A percentile compares a stretch with the other conserved stretches of the same genome.
Conservation (phyloP, 2,113 vertebrate species). For the Corythaixoides concolor region DNA sequence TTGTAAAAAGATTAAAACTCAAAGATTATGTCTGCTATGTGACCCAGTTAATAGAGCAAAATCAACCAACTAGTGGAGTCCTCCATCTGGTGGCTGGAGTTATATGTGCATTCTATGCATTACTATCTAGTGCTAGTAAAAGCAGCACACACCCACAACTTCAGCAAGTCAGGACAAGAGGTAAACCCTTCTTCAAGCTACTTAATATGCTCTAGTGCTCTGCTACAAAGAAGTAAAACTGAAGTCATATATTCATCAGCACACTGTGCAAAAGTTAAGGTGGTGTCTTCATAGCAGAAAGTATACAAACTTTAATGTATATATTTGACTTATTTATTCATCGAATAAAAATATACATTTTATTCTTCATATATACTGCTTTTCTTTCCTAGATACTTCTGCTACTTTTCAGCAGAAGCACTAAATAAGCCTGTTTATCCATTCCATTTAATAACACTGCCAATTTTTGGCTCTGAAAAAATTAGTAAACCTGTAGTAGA, state of each 20-base stretch:
- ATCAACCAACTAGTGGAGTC: constrained; percentile 17
- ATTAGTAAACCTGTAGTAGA: not conserved
- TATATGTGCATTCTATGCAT: not conserved
- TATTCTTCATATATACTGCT: not conserved
- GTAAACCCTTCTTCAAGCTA: not conserved
- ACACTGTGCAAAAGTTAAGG: not conserved
- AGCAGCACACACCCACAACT: not conserved
- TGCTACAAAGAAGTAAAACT: not conserved
- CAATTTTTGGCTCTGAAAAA: not conserved
- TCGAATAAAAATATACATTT: not conserved
- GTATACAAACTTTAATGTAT: not conserved
- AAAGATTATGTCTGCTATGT: not conserved
- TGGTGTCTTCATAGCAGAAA: not conserved
- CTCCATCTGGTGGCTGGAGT: constrained; percentile 62
- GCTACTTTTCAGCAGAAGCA: not conserved
- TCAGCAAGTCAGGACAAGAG: not conserved
- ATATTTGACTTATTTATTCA: not conserved
- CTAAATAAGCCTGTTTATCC: not conserved
- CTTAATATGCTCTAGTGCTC: not conserved
- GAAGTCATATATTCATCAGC: not conserved
- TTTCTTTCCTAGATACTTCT: not conserved
- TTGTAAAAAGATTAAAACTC: not conserved
- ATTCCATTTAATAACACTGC: not conserved
- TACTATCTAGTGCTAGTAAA: not conserved
- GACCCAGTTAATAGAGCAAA: not conserved